These are phyloP conservation scores for Falco berigora DNA, from an alignment of 2,797 vertebrate genomes.

Conservation along the genomic window DNA sequence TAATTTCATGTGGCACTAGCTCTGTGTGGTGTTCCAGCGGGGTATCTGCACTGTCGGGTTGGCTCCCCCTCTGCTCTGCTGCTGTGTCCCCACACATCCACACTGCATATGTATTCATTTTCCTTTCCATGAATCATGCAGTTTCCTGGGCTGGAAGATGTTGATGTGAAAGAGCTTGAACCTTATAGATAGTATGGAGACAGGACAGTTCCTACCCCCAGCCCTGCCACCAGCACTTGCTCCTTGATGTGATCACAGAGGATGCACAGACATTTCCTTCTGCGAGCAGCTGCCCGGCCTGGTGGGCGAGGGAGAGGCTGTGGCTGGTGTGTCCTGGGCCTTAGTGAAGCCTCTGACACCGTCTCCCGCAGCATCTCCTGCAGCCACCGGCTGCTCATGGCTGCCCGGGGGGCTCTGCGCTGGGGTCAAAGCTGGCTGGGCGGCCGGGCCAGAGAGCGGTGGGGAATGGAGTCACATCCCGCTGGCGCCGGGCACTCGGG, in stretches of 20 bases:
- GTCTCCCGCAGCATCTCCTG: too few species aligned
- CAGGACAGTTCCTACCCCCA: not conserved
- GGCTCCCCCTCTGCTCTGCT: not conserved
- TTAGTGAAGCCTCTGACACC: too few species aligned
- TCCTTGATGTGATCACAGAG: not conserved
- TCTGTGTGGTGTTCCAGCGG: accelerated
- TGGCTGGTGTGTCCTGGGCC: too few species aligned
- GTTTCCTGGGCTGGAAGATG: not conserved
- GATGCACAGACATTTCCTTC: not conserved
- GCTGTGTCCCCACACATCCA: accelerated
- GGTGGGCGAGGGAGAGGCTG: too few species aligned
- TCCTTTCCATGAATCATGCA: not conserved
- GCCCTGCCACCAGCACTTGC: not conserved
- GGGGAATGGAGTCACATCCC: too few species aligned
- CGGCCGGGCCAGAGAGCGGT: too few species aligned
- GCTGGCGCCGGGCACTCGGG: too few species aligned
- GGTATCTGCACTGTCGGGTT: not conserved
- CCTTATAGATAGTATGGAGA: accelerated
- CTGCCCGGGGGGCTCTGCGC: too few species aligned
- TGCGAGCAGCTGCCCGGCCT: too few species aligned
- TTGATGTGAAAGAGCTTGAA: not conserved
- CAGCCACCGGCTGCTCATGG: too few species aligned
- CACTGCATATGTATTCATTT: accelerated
- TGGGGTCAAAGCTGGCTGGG: too few species aligned
- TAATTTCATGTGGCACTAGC: not conserved